Percentiles rank a stretch among this genome's conserved stretches.
Evolutionary conservation across 1,140 invertebrate species (phyloP).

Genomic region (Panagrolaimus sp.): DNA sequence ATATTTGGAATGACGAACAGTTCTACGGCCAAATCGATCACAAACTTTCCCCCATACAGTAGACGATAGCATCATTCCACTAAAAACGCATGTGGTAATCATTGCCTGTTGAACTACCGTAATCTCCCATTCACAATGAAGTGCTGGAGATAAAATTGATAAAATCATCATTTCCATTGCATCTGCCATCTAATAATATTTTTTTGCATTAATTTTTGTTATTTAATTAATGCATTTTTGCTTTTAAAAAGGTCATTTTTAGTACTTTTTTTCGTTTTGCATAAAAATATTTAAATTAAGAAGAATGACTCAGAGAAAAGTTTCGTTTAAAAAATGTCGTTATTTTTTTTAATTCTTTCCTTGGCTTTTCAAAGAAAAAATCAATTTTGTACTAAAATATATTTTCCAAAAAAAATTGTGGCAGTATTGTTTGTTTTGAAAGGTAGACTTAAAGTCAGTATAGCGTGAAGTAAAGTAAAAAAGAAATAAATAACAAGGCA

Average conservation of each 20-base stretch:
- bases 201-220: not conserved
- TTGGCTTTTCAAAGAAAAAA: no score
- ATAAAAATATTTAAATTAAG: no score
- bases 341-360: no score
- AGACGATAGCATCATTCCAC: conserved; percentile 93
- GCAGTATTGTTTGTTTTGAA: no score
- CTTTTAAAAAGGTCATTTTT: no score
- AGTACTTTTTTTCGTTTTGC: no score
- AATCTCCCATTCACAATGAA: conserved; percentile 88
- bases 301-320: no score
- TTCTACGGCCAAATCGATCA: conserved; percentile 84
- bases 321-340: no score
- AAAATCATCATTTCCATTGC: conserved; percentile 97
- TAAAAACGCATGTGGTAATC: conserved; percentile 77
- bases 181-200: conserved; percentile 68
- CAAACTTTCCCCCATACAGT: conserved; percentile 91
- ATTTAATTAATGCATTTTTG: not conserved
- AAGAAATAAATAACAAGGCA: not conserved
- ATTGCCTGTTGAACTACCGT: conserved; percentile 70
- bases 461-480: not conserved
- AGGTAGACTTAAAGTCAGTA: conserved; percentile 1
- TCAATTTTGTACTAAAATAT: no score
- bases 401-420: no score
- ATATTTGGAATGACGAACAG: conserved; percentile 63
- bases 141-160: conserved; percentile 80